Evolutionary conservation across 30 jellyfish, hydroid and myxozoan species (phyloP), one percentile per base, ranked within the genome.

Genomic region (Chrysaora quinquecirrha): DNA sequence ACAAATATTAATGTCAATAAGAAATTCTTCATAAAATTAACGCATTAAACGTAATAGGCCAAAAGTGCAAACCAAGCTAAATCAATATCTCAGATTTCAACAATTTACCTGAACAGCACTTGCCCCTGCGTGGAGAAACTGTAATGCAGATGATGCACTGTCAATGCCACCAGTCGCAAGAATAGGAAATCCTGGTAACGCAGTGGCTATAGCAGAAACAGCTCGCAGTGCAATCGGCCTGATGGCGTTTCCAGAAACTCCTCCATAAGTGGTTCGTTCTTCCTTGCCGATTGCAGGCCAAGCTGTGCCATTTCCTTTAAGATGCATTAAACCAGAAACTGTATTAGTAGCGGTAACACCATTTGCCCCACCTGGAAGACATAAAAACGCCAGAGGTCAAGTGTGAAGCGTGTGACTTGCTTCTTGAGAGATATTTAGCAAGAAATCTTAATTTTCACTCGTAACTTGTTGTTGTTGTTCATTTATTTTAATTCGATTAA

Each of bases 141-240:
- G 98, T 85, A 93, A 61, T 32, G 93, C 98, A 21, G 96, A 61
- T 9, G 74, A 75, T 0, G 98, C 98, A 64, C 93, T 69, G 48
- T 93, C 98, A 48, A 93, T 93, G 60, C 98, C 98, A 9, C 98
- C 98, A n/a, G 98, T 93, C 14, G 98, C 98, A 20, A 93, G 60
- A 33, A 93, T 93, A 6, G 98, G 98, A 48, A 93, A 93, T 3
- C 93, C 98, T 1, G 98, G 98, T n/a, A 93, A 38, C 12, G 97
- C 97, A 48, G 71, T 73, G 12, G 97, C 98, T 80, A 93, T 74
- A 6, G 98, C 98, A 30, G 98, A 93, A 4, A 93, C 98, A 11
- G 98, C 98, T 19, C 98, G 89, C 67, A 93, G 62, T 14, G 98
- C 98, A 48, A 93, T 93, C 28, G 98, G 98, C 32, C 98, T 94